These are phyloP conservation scores for Pteronura brasiliensis DNA, from an alignment of 2,113 vertebrate genomes.

Conservation along the genomic window DNA sequence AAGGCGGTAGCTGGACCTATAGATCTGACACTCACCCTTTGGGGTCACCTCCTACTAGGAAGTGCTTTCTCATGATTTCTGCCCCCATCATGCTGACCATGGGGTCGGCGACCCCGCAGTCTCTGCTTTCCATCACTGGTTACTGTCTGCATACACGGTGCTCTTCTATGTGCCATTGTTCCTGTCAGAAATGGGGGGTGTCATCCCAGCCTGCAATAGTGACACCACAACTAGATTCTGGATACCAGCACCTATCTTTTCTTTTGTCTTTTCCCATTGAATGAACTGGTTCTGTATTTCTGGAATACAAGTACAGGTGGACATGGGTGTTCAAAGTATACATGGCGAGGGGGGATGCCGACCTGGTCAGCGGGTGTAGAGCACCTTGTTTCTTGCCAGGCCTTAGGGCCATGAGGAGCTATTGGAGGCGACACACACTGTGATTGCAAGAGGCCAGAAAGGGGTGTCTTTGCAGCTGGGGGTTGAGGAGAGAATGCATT, in stretches of 20 bases:
- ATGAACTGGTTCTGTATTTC: not conserved
- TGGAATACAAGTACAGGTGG: not conserved
- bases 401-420: not conserved
- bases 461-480: not conserved
- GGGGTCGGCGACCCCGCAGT: no score
- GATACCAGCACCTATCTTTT: not conserved
- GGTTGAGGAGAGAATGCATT: not conserved
- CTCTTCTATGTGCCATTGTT: not conserved
- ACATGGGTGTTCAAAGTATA: not conserved
- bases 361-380: not conserved
- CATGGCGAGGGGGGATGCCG: not conserved
- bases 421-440: not conserved
- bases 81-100: not conserved
- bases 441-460: not conserved
- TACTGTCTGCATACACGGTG: not conserved
- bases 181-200: not conserved
- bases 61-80: not conserved
- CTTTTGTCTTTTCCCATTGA: not conserved
- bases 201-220: accelerated
- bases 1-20: not conserved
- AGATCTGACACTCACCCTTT: not conserved
- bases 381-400: not conserved
- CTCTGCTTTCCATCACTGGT: not conserved
- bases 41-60: not conserved
- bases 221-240: not conserved